Percentiles rank a stretch among this genome's conserved stretches.
Evolutionary conservation across 1,140 invertebrate species (phyloP).

Genomic region (Drosophila nikananu): DNA sequence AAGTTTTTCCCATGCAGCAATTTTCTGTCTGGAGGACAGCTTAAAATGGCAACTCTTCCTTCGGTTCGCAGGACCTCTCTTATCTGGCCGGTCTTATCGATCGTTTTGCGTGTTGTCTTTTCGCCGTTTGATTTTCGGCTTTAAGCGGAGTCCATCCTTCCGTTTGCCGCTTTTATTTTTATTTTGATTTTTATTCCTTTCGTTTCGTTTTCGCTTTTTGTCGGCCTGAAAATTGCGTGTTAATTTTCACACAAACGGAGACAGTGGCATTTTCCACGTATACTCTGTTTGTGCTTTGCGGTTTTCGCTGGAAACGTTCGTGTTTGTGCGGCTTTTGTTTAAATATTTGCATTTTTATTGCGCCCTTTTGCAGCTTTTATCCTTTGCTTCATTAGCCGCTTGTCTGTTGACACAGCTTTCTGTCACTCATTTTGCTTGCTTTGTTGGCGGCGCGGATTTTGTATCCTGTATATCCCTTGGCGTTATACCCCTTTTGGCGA

Average conservation of each 20-base stretch:
- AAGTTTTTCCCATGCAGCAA: slow-evolving; percentile 12
- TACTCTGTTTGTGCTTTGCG: slow-evolving; percentile 68
- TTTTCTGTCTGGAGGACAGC: slow-evolving; percentile 17
- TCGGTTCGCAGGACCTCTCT: slow-evolving; percentile 44
- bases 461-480: slow-evolving; percentile 10
- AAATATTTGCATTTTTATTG: slow-evolving; percentile 83
- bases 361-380: slow-evolving; percentile 34
- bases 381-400: slow-evolving; percentile 70
- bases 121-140: slow-evolving; percentile 76
- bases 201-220: slow-evolving; percentile 31
- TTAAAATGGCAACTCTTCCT: slow-evolving; percentile 25
- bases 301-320: slow-evolving; percentile 51
- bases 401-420: slow-evolving; percentile 49
- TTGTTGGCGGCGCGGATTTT: slow-evolving; percentile 17
- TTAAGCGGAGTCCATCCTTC: slow-evolving; percentile 66
- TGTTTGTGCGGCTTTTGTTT: slow-evolving; percentile 58
- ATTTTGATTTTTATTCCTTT: slow-evolving; percentile 64
- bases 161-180: slow-evolving; percentile 35
- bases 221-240: slow-evolving; percentile 71
- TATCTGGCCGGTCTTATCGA: slow-evolving; percentile 62
- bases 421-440: slow-evolving; percentile 34
- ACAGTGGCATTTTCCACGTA: slow-evolving; percentile 56
- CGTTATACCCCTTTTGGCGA: slow-evolving; percentile 36
- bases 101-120: slow-evolving; percentile 74
- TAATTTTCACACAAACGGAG: slow-evolving; percentile 78